phyloP scores from a whole-genome alignment of 2,888 invertebrate genomes.

The Archips xylosteana region DNA sequence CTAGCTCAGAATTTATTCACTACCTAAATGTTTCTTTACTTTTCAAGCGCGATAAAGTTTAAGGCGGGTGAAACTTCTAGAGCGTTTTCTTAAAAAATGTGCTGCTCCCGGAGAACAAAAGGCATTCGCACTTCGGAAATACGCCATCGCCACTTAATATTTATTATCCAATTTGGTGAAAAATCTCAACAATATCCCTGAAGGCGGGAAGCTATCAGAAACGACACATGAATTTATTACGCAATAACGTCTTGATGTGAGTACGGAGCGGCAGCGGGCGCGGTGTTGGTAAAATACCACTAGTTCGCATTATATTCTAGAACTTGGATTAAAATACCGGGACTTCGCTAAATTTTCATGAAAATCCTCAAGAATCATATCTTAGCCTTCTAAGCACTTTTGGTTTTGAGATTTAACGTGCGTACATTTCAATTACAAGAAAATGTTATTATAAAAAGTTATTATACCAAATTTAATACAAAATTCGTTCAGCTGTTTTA shows the following conservation, averaged over 20 bases:
- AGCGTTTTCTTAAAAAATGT: slow-evolving; percentile 31
- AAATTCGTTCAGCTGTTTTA: too few relatives aligned
- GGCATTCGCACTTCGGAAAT: slow-evolving; percentile 41
- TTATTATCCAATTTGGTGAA: slow-evolving; percentile 45
- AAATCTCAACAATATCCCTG: slow-evolving; percentile 63
- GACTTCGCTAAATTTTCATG: too few relatives aligned
- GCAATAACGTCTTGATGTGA: slow-evolving; percentile 50
- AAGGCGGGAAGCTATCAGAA: slow-evolving; percentile 49
- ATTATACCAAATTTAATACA: too few relatives aligned
- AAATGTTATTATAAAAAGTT: too few relatives aligned
- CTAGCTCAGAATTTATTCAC: slow-evolving; percentile 31
- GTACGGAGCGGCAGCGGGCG: slow-evolving; percentile 30
- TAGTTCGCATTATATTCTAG: too few relatives aligned
- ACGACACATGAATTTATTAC: slow-evolving; percentile 60
- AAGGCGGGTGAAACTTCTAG: slow-evolving; percentile 25
- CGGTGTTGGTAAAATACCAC: not conserved
- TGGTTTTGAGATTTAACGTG: too few relatives aligned
- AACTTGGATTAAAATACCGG: too few relatives aligned
- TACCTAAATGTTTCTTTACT: slow-evolving; percentile 19
- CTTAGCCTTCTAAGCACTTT: too few relatives aligned
- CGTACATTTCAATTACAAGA: too few relatives aligned
- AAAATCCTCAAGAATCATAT: too few relatives aligned
- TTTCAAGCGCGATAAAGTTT: slow-evolving; percentile 23
- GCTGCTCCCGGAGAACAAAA: slow-evolving; percentile 31
- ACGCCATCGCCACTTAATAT: slow-evolving; percentile 42